Conservation (phyloP, 2,888 invertebrate genomes). For the Clitarchus hookeri region DNA sequence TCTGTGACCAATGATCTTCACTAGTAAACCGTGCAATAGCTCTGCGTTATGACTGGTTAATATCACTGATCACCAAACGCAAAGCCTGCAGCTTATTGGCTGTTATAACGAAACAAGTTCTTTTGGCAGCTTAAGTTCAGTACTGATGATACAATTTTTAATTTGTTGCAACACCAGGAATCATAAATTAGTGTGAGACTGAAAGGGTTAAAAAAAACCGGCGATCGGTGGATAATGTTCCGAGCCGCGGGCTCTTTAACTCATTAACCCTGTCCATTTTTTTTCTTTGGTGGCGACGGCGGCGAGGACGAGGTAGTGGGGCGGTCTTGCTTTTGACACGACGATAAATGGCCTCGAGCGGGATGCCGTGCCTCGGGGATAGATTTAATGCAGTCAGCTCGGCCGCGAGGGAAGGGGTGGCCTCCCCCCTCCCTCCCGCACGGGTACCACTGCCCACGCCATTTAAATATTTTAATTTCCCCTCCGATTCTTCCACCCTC, state of each 20-base stretch:
- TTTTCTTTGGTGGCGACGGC: background rate
- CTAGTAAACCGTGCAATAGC: too few species aligned
- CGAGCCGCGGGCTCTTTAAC: background rate
- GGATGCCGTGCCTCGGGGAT: background rate
- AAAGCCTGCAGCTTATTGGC: too few species aligned
- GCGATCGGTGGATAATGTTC: background rate
- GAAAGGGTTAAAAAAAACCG: background rate
- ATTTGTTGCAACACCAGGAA: too few species aligned
- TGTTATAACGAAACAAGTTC: too few species aligned
- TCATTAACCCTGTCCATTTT: background rate
- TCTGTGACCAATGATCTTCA: too few species aligned
- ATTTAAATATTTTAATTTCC: constrained; percentile 10
- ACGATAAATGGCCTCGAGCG: background rate
- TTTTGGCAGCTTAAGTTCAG: too few species aligned
- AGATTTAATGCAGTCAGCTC: background rate
- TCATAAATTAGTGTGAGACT: too few species aligned
- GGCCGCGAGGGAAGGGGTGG: background rate
- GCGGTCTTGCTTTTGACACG: background rate
- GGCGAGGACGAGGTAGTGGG: background rate
- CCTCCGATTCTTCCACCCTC: background rate
- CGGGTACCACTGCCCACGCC: background rate
- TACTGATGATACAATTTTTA: too few species aligned
- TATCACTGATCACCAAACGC: too few species aligned
- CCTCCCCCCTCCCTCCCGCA: background rate
- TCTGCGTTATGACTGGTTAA: too few species aligned